These are phyloP conservation scores for Plestiodon gilberti DNA, from an alignment of 2,113 vertebrate genomes.

Conservation along the genomic window DNA sequence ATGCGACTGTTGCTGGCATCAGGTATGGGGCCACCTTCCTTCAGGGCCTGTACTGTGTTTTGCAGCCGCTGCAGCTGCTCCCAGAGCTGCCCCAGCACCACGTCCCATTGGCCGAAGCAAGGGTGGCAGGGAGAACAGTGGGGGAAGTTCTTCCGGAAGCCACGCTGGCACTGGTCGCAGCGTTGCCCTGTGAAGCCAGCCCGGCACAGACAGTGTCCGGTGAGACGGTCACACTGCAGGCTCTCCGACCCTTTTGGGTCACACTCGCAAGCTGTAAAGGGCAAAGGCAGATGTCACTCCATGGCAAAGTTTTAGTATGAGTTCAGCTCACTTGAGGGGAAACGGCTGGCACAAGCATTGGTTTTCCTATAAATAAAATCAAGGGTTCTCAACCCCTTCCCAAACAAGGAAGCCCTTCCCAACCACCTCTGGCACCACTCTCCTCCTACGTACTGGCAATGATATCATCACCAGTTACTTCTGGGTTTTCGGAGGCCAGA, in stretches of 20 bases:
- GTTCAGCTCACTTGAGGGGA: not conserved
- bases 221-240: constrained; percentile 77
- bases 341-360: not conserved
- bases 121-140: constrained; percentile 79
- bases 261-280: constrained; percentile 81
- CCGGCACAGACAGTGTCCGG: constrained; percentile 78
- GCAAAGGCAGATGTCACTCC: not conserved
- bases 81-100: constrained; percentile 65
- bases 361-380: no score
- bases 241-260: constrained; percentile 76
- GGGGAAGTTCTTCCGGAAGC: constrained; percentile 83
- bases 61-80: constrained; percentile 69
- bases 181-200: constrained; percentile 70
- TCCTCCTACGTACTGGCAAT: no score
- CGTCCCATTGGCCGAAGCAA: constrained; percentile 88
- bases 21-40: constrained; percentile 54
- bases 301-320: not conserved
- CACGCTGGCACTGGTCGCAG: constrained; percentile 80
- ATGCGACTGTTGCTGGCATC: constrained; percentile 69
- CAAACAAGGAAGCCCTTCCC: no score
- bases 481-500: no score
- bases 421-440: no score
- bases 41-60: constrained; percentile 60
- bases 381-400: no score
- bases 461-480: no score